phyloP scores from a whole-genome alignment of 2,888 invertebrate genomes.

The Hedychridium roseum region DNA sequence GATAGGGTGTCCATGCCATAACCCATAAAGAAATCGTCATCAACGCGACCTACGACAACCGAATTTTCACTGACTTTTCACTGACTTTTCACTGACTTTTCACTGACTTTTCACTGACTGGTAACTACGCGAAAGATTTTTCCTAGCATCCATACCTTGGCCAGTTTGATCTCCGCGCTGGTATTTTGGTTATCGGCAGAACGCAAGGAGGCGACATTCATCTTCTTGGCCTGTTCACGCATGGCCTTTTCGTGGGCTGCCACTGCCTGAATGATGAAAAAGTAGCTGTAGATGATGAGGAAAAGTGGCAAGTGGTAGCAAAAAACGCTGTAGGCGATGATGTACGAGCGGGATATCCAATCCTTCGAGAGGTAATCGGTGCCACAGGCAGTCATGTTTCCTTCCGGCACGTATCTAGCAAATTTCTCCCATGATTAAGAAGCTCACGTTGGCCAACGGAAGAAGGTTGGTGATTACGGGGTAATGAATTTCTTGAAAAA shows the following conservation, averaged over 20 bases:
- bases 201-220: slow-evolving; percentile 89
- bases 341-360: slow-evolving; percentile 80
- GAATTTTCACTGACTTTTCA: background rate
- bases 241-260: slow-evolving; percentile 85
- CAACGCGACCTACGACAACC: slow-evolving; percentile 74
- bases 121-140: background rate
- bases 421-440: too few species aligned
- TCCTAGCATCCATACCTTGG: slow-evolving; percentile 68
- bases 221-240: slow-evolving; percentile 92
- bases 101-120: background rate
- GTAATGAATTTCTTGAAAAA: background rate
- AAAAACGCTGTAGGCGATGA: slow-evolving; percentile 80
- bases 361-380: slow-evolving; percentile 85
- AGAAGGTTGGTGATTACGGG: background rate
- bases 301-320: slow-evolving; percentile 80
- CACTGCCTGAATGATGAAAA: slow-evolving; percentile 82
- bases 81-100: background rate
- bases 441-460: too few species aligned
- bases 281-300: slow-evolving; percentile 86
- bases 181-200: slow-evolving; percentile 80
- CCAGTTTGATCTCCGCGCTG: slow-evolving; percentile 86
- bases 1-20: slow-evolving; percentile 92
- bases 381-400: slow-evolving; percentile 92
- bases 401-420: slow-evolving; percentile 92
- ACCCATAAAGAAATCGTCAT: slow-evolving; percentile 92